Conservation (phyloP, 1,140 invertebrate species). For the Eurytemora carolleeae region DNA sequence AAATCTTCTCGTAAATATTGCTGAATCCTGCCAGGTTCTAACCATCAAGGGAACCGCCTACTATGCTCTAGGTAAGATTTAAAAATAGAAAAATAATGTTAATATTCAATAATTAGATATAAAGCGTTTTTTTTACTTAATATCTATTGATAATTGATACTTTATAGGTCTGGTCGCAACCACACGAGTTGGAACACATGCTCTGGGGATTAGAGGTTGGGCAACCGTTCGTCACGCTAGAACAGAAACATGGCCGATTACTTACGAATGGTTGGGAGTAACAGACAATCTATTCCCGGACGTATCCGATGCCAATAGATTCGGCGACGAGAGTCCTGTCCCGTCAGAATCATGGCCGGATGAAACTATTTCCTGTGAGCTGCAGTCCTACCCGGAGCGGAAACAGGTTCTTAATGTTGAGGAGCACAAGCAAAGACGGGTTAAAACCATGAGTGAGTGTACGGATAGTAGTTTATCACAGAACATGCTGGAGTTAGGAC, state of each 20-base stretch:
- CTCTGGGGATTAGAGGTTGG: constrained; percentile 40
- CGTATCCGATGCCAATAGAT: too few relatives aligned
- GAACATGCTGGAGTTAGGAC: background rate
- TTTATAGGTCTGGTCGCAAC: constrained; percentile 62
- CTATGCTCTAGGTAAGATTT: constrained; percentile 59
- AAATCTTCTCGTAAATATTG: constrained; percentile 41
- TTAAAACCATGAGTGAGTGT: background rate
- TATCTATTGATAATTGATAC: too few relatives aligned
- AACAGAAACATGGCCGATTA: constrained; percentile 60
- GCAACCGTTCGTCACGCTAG: constrained; percentile 54
- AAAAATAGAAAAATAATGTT: too few relatives aligned
- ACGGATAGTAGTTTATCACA: background rate
- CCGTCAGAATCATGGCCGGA: too few relatives aligned
- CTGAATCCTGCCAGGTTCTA: constrained; percentile 54
- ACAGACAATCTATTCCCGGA: too few relatives aligned
- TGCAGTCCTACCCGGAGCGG: too few relatives aligned
- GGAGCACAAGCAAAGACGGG: too few relatives aligned
- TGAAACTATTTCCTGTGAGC: too few relatives aligned
- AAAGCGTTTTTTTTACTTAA: too few relatives aligned
- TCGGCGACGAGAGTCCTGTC: too few relatives aligned
- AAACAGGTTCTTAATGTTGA: too few relatives aligned
- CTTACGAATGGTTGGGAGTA: constrained; percentile 33
- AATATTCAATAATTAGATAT: too few relatives aligned
- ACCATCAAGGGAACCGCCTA: constrained; percentile 69
- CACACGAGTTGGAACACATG: constrained; percentile 53